Evolutionary conservation across 2,888 invertebrate species (phyloP), one percentile per base, ranked within the genome.

Genomic region (Lithophane semibrunnea): DNA sequence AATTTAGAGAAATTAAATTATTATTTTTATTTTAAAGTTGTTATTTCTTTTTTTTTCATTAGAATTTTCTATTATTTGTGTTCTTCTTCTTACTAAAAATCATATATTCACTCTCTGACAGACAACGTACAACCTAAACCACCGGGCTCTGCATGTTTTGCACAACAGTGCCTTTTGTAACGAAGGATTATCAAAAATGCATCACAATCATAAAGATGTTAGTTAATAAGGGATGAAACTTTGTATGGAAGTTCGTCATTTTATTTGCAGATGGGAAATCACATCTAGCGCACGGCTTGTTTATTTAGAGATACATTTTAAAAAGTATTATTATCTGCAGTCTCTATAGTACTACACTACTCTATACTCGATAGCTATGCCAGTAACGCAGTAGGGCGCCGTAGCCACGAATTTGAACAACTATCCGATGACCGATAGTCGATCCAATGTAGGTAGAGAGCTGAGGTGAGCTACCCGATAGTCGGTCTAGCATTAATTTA

Each of bases 281-380:
- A 8, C 9, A 42, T 42, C n/a, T 4, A 0, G 13, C 9, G 9
- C 2, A 8, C 3, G 13, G 21, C 8, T n/a, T n/a, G 1, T 42
- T 63, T 8, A 42, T 21, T 37, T 12, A 37, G 18, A 63, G 12
- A 24, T 7, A 24, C 13, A 37, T 64, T n/a, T 13, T 9, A 64
- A 21, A 63, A 56, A 3, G 29, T 13, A 24, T 12, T 56, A 56
- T 12, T 10, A 29, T 42, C 8, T 52, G 18, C 7, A 52, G n/a
- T 24, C 54, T 76, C 77, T 88, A 44, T 71, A 9, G 21, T 21
- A 18, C 10, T n/a, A 54, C 47, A 37, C 13, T 86, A 77, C 73
- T 83, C 86, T 88, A 18, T 67, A 69, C 4, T 37, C 1, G 3
- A 77, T 54, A 69, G 61, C 12, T 77, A 80, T 80, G 67, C 73